Conservation (phyloP, 1,140 invertebrate genomes). For the Drosophila nannoptera region DNA sequence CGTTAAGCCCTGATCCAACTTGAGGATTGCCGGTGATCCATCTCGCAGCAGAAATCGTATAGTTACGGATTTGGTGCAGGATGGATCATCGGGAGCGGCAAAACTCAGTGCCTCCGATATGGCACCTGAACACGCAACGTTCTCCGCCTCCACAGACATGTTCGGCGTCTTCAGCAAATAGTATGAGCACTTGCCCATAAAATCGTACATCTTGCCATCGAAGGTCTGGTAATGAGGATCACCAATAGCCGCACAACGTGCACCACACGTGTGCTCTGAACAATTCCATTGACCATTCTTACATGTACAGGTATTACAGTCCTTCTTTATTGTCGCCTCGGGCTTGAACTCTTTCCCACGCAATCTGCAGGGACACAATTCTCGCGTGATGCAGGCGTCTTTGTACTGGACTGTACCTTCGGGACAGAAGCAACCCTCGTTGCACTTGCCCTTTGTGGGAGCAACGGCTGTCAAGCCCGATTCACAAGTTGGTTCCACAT, state of each 20-base stretch:
- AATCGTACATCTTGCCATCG: slow-evolving; percentile 90
- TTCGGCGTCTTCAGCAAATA: slow-evolving; percentile 85
- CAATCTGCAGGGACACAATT: slow-evolving; percentile 89
- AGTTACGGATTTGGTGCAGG: slow-evolving; percentile 90
- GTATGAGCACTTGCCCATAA: slow-evolving; percentile 94
- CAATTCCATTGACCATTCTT: slow-evolving; percentile 86
- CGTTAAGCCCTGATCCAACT: slow-evolving; percentile 86
- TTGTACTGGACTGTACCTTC: slow-evolving; percentile 85
- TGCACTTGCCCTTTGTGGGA: slow-evolving; percentile 81
- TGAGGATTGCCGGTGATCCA: slow-evolving; percentile 80
- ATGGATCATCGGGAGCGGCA: slow-evolving; percentile 82
- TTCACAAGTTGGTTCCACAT: slow-evolving; percentile 81
- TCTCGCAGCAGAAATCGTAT: slow-evolving; percentile 80
- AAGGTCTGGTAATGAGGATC: slow-evolving; percentile 95
- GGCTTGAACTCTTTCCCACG: slow-evolving; percentile 87
- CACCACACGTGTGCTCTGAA: slow-evolving; percentile 85
- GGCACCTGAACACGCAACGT: slow-evolving; percentile 88
- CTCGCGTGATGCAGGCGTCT: slow-evolving; percentile 85
- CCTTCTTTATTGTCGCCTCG: slow-evolving; percentile 86
- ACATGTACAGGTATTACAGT: slow-evolving; percentile 87
- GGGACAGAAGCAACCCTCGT: slow-evolving; percentile 93
- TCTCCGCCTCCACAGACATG: slow-evolving; percentile 89
- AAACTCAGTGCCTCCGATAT: slow-evolving; percentile 87
- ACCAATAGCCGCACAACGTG: slow-evolving; percentile 88
- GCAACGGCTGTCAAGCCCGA: slow-evolving; percentile 48